These are phyloP conservation scores for Drosophila sechellia DNA, from an alignment of 1,140 invertebrate species.

Conservation along the genomic window DNA sequence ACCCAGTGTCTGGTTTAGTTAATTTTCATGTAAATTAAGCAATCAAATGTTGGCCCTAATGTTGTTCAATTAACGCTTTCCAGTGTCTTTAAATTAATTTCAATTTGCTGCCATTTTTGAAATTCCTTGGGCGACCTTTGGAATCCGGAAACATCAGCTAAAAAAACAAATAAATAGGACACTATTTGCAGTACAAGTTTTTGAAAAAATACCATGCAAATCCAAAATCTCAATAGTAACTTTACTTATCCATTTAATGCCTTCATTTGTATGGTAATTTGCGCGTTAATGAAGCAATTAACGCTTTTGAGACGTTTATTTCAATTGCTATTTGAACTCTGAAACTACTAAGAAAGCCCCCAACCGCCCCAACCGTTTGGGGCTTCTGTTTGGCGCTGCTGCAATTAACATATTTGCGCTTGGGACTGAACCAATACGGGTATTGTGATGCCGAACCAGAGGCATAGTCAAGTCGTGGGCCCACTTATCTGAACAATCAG, in stretches of 20 bases:
- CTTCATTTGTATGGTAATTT: slow-evolving; percentile 30
- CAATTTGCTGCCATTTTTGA: slow-evolving; percentile 25
- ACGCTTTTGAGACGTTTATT: slow-evolving; percentile 41
- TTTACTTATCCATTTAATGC: neutral
- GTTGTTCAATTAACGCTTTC: slow-evolving; percentile 73
- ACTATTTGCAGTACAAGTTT: too few relatives aligned
- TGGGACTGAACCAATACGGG: slow-evolving; percentile 26
- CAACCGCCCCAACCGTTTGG: neutral
- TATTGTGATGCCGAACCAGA: slow-evolving; percentile 28
- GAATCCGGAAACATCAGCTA: too few relatives aligned
- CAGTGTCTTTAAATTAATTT: slow-evolving; percentile 59
- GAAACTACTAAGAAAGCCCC: slow-evolving; percentile 7
- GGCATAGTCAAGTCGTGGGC: slow-evolving; percentile 46
- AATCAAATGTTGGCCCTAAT: slow-evolving; percentile 73
- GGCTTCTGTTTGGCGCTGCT: slow-evolving; percentile 44
- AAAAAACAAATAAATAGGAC: too few relatives aligned
- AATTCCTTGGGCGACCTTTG: neutral
- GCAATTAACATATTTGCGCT: slow-evolving; percentile 63
- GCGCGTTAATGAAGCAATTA: slow-evolving; percentile 46
- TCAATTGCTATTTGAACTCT: slow-evolving; percentile 45
- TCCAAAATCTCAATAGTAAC: neutral
- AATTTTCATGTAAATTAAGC: slow-evolving; percentile 82
- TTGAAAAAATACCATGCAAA: too few relatives aligned
- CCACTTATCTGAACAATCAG: slow-evolving; percentile 58
- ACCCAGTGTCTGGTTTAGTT: slow-evolving; percentile 48